These are phyloP conservation scores for Bactericera cockerelli DNA, from an alignment of 1,140 invertebrate genomes.

Conservation along the genomic window DNA sequence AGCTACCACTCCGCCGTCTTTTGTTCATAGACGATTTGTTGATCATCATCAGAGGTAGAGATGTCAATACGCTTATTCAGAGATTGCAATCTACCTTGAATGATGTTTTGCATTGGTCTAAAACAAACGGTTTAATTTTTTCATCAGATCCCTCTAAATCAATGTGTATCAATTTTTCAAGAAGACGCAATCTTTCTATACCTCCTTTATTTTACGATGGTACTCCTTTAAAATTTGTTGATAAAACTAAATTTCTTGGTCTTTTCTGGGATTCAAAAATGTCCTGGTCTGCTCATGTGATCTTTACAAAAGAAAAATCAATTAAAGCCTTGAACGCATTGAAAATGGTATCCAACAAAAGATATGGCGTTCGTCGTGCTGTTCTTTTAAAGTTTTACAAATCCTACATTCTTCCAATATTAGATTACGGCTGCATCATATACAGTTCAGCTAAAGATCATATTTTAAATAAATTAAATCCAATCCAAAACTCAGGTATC, in stretches of 20 bases:
- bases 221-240: background rate
- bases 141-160: slow-evolving; percentile 1
- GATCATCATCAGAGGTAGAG: slow-evolving; percentile 4
- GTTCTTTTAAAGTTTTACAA: slow-evolving; percentile 3
- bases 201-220: background rate
- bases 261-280: slow-evolving; percentile 7
- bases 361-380: background rate
- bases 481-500: slow-evolving; percentile 1
- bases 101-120: background rate
- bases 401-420: slow-evolving; percentile 4
- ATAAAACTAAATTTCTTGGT: slow-evolving; percentile 6
- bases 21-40: slow-evolving; percentile 11
- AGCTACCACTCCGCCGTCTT: background rate
- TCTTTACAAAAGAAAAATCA: background rate
- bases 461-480: background rate
- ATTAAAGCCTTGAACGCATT: slow-evolving; percentile 6
- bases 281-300: slow-evolving; percentile 1
- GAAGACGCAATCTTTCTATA: background rate
- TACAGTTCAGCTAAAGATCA: slow-evolving; percentile 6
- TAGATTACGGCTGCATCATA: slow-evolving; percentile 8
- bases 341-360: slow-evolving; percentile 1
- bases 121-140: slow-evolving; percentile 3
- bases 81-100: background rate
- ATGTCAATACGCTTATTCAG: background rate
- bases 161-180: background rate